A percentile compares a stretch with the other conserved stretches of the same genome.
phyloP scores from a whole-genome alignment of 2,797 vertebrate species.

The Eutrigla gurnardus region DNA sequence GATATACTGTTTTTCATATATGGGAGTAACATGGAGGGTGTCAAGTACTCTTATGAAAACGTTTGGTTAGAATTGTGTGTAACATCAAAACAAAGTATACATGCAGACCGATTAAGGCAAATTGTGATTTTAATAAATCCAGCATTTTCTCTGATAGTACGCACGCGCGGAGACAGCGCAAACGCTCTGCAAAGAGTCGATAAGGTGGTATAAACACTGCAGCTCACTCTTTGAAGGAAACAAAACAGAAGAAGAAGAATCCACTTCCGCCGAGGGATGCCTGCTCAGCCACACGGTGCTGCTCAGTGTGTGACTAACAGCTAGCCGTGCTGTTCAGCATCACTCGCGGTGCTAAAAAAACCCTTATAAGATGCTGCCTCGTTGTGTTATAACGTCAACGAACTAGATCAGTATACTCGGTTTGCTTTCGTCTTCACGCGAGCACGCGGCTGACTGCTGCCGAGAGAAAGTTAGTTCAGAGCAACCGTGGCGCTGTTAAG shows the following conservation, averaged over 20 bases:
- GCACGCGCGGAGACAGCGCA: background rate
- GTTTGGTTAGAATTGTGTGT: too few species aligned
- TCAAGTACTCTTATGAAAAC: background rate
- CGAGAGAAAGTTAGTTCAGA: background rate
- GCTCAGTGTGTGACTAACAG: slow-evolving; percentile 6
- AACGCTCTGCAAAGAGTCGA: background rate
- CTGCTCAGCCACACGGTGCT: background rate
- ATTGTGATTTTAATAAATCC: background rate
- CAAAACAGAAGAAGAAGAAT: slow-evolving; percentile 52
- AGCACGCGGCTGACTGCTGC: background rate
- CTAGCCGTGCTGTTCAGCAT: background rate
- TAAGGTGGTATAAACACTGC: background rate
- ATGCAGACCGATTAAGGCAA: background rate
- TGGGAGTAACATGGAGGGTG: background rate
- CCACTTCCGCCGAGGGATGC: slow-evolving; percentile 43
- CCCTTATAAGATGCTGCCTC: background rate
- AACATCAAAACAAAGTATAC: background rate
- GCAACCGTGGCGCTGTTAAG: slow-evolving; percentile 15
- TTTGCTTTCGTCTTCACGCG: fast-evolving
- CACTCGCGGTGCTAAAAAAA: background rate
- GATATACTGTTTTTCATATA: too few species aligned
- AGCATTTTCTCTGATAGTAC: background rate
- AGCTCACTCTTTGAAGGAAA: background rate
- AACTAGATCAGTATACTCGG: fast-evolving
- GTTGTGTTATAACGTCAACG: background rate